Base-by-base conservation (phyloP, 2,888 invertebrate genomes). In the Argyresthia albistria region DNA sequence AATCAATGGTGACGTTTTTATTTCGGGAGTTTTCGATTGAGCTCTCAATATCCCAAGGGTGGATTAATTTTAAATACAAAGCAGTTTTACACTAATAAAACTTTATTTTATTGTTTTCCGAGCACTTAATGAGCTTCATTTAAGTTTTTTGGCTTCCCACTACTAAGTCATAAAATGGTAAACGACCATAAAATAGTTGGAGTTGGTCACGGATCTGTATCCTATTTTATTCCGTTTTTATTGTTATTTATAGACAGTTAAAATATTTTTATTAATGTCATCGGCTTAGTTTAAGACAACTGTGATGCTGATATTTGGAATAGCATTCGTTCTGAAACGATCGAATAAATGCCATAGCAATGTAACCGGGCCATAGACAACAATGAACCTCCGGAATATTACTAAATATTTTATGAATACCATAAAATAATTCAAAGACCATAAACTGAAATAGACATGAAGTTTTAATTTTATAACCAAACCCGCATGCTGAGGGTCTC, bases 181-280 rank as follows among this genome's bases (percentile, higher is more conserved):
- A 54, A 56, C 45, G 48, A 48, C 50, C 51, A 67, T 87, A 80
- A 84, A 86, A 79, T 68, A 63, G 70, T 70, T 69, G 66, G 73
- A 80, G 82, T 83, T 76, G 84, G 82, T 83, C 77, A 67, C 70
- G 69, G 67, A 61, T 70, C 69, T 79, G 71, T 80, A 74, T 80
- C 77, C 82, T 84, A 84, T 84, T 86, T 84, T 76, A 86, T 81
- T 78, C 72, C 71, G 64, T 76, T 87, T 86, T 84, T 84, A 84
- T 80, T 75, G 82, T 83, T 83, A 84, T 87, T 87, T 83, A 84
- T 86, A 66, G 78, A 61, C 68, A 59, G 76, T 81, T 83, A 83
- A 86, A 86, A 82, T 64, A 58, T 64, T 72, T 76, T 81, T 78
- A 76, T 82, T 72, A 75, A 76, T 80, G 79, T 79, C 76, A 77